Evolutionary conservation across 2,888 invertebrate species (phyloP).

Genomic region (Drosophila colorata): DNA sequence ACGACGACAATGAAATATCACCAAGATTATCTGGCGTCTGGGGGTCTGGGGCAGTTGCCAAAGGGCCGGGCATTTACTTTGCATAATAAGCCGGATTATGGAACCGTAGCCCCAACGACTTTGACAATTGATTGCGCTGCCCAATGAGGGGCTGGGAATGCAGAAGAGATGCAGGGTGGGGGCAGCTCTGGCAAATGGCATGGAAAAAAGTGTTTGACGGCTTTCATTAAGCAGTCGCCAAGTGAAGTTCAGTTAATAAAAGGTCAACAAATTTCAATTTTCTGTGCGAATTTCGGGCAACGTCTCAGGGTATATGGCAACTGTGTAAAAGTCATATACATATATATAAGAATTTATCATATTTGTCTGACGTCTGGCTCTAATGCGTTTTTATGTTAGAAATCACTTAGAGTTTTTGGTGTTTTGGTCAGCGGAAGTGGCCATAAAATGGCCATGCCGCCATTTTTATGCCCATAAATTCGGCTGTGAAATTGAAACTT

Average conservation of each 20-base stretch:
- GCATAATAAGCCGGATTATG: conserved; percentile 80
- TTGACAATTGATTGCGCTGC: conserved; percentile 67
- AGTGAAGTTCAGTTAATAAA: conserved; percentile 56
- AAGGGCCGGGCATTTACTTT: conserved; percentile 65
- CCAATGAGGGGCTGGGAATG: not conserved
- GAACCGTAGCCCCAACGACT: conserved; percentile 36
- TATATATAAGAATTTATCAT: conserved; percentile 32
- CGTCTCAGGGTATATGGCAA: conserved; percentile 26
- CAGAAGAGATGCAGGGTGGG: not conserved
- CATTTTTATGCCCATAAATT: conserved; percentile 77
- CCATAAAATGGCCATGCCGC: conserved; percentile 72
- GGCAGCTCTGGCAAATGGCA: conserved; percentile 49
- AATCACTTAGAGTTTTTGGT: conserved; percentile 72
- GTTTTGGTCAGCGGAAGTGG: conserved; percentile 73
- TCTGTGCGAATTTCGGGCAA: conserved; percentile 22
- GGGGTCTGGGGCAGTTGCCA: conserved; percentile 1
- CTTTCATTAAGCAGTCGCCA: conserved; percentile 52
- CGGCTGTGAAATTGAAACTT: conserved; percentile 81
- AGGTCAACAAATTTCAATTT: conserved; percentile 32
- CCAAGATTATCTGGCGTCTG: conserved; percentile 65
- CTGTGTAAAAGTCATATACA: conserved; percentile 1
- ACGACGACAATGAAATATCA: conserved; percentile 78
- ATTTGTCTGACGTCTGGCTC: conserved; percentile 40
- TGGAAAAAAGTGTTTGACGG: conserved; percentile 66
- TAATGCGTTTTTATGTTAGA: conserved; percentile 74